Evolutionary conservation across 2,113 vertebrate genomes (phyloP).

Genomic region (Rhodinocichla rosea): DNA sequence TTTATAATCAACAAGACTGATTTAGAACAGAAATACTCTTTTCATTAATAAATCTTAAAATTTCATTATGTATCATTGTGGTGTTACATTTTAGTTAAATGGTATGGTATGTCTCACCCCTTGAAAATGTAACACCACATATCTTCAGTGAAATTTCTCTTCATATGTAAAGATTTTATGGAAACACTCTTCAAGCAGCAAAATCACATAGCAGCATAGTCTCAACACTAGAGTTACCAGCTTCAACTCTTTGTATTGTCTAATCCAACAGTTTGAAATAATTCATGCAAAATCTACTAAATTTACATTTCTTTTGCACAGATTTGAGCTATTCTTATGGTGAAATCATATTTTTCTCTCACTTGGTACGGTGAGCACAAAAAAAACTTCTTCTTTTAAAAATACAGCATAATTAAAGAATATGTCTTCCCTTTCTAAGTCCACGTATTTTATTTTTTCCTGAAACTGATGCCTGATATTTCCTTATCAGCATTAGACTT

Average conservation of each 20-base stretch:
- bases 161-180: background rate
- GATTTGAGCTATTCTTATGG: background rate
- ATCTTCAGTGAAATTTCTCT: background rate
- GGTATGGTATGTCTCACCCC: too few species aligned
- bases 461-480: background rate
- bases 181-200: background rate
- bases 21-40: background rate
- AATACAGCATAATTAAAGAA: background rate
- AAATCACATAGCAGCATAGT: background rate
- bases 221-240: background rate
- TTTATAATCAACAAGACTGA: background rate
- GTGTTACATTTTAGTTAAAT: too few species aligned
- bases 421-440: background rate
- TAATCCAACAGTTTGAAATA: background rate
- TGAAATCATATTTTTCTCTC: background rate
- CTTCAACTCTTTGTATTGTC: background rate
- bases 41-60: background rate
- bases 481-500: background rate
- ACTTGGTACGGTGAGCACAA: background rate
- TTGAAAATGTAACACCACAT: too few species aligned
- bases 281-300: background rate
- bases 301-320: background rate
- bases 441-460: background rate
- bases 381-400: background rate
- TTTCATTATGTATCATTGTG: background rate